Evolutionary conservation across 1,140 invertebrate species (phyloP), one percentile per base, ranked within the genome.

Genomic region (Diabrotica undecimpunctata): DNA sequence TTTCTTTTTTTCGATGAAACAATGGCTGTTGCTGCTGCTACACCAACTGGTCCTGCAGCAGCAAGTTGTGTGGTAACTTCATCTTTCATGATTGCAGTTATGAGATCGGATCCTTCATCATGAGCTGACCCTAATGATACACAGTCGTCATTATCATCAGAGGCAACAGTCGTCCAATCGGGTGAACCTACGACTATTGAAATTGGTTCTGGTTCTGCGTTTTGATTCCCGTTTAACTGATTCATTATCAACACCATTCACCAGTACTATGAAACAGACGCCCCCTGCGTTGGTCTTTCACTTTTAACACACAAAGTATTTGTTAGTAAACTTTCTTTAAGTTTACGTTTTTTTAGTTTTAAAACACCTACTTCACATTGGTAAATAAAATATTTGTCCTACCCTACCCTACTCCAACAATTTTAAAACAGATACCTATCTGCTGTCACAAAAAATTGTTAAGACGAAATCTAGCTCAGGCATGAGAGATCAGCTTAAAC

Each of bases 11-110:
- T 97, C 0, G 94, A 93, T 11, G 95, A 96, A 7, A 95, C 93
- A 71, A 98, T 98, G 10, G 96, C 96, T 36, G 96, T 95, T 5
- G 96, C 96, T 13, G 96, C 96, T 10, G 96, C 96, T 76, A 98
- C 94, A 35, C 96, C 96, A 64, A 97, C 91, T 0, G 96, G 95
- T 64, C 94, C 93, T 95, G 66, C 94, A 72, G 95, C 94, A 59
- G 94, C 95, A 70, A 98, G 83, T 78, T 97, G 95, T 77, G 95
- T 93, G 69, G 95, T 97, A 62, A 98, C 93, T 78, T 97, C 95
- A 82, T 95, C 92, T 66, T 91, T 90, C 85, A 93, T 91, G 51
- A 90, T 88, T 63, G 87, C 88, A 54, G 90, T 84, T 79, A 91
- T 87, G 46, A 92, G 84, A 74, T 93, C 92, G 2, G 83, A 83